Base-by-base conservation (phyloP, 2,797 vertebrate genomes). In the Intellagama lesueurii region DNA sequence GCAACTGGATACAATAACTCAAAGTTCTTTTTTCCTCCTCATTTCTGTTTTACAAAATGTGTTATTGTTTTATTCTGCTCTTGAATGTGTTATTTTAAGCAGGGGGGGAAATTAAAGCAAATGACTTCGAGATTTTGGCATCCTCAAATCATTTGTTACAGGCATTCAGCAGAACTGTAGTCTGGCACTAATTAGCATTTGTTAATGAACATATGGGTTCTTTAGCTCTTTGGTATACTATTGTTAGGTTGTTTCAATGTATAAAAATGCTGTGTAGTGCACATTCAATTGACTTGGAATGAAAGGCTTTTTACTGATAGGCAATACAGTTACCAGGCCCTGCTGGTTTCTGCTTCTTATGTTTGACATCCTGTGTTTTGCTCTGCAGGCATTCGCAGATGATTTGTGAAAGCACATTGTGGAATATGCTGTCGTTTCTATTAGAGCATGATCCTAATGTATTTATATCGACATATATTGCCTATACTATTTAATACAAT, bases 141-240 rank as follows among this genome's bases (percentile, higher is more conserved):
- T 75, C 30, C 17, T 86, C 26, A 77, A 81, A 78, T 69, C 60
- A 76, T 86, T 76, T 82, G 52, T 87, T 78, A 32, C 56, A 75
- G 12, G 19, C 69, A 75, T 69, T 87, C 76, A 52, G 56, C 82
- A 90, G 82, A 85, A 88, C 69, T 80, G 77, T 76, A 81, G 70
- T 60, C 56, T 81, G 44, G 52, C 78, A 17, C 40, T 68, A 81
- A 85, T 66, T 80, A 68, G 32, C 35, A 66, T 84, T 66, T 87
- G 86, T 72, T 83, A 87, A 90, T 81, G 69, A 89, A 75, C 83
- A 86, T 73, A 81, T 87, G 88, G 56, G 14, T 44, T 85, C 0
- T 7, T 81, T 85, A 87, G 60, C 4, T 81, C n/a, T 78, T 76
- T 73, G 68, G 56, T 85, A n/a, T 86, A 81, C 69, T 75, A 72